Evolutionary conservation across 2,888 invertebrate genomes (phyloP).

Genomic region (Oscheius sp.): DNA sequence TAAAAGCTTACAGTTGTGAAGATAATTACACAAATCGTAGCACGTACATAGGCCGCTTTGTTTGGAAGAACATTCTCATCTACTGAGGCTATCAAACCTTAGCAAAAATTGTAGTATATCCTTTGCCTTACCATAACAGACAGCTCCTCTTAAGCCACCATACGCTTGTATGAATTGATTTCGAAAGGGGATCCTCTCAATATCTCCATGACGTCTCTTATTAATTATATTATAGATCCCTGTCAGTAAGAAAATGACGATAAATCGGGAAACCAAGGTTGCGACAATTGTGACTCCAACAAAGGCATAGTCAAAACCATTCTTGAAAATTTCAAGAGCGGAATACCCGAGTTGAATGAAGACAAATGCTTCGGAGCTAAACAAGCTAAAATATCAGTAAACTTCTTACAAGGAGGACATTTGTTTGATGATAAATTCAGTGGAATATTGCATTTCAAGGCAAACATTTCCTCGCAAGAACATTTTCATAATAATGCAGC

Average conservation of each 20-base stretch:
- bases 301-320: conserved; percentile 79
- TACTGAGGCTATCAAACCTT: conserved; percentile 55
- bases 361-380: conserved; percentile 92
- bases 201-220: conserved; percentile 83
- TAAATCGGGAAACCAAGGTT: conserved; percentile 86
- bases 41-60: conserved; percentile 94
- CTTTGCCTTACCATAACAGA: conserved; percentile 85
- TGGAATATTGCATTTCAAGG: conserved; percentile 54
- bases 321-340: conserved; percentile 75
- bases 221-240: conserved; percentile 81
- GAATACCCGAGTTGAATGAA: conserved; percentile 98
- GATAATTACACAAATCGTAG: conserved; percentile 94
- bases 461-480: conserved; percentile 57
- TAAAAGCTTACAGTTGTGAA: conserved; percentile 96
- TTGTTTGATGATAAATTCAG: conserved; percentile 75
- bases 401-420: conserved; percentile 5
- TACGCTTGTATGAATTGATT: conserved; percentile 88
- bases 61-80: conserved; percentile 83
- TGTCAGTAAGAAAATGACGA: conserved; percentile 75
- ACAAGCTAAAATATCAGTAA: not conserved
- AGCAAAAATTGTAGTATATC: not conserved
- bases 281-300: conserved; percentile 88
- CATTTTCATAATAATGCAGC: conserved; percentile 87
- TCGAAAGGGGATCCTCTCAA: conserved; percentile 79
- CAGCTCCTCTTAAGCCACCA: conserved; percentile 86